Evolutionary conservation across 1,140 invertebrate species (phyloP).

Genomic region (Cydia pomonella): DNA sequence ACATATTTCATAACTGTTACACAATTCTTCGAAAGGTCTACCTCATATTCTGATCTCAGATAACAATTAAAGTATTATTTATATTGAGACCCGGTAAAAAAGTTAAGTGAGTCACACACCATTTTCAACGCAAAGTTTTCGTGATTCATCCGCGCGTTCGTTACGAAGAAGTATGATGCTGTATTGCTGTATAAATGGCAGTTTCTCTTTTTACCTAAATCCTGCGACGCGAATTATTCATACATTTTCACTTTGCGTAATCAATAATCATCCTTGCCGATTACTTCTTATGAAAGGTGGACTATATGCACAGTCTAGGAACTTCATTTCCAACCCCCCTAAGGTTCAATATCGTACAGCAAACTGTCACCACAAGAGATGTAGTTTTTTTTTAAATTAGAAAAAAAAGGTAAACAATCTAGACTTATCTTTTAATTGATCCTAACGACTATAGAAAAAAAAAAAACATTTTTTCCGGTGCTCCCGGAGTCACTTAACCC

Average conservation of each 20-base stretch:
- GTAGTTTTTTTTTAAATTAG: too few relatives aligned
- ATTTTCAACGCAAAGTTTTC: background rate
- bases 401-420: too few relatives aligned
- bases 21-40: conserved; percentile 18
- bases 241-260: conserved; percentile 11
- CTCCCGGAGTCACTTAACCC: too few relatives aligned
- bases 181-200: conserved; percentile 9
- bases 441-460: too few relatives aligned
- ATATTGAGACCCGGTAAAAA: background rate
- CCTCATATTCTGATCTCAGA: background rate
- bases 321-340: too few relatives aligned
- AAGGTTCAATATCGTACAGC: too few relatives aligned
- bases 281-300: background rate
- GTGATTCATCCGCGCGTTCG: conserved; percentile 4
- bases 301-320: too few relatives aligned
- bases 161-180: conserved; percentile 10
- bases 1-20: conserved; percentile 5
- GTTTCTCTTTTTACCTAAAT: conserved; percentile 29
- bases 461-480: too few relatives aligned
- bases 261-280: conserved; percentile 1
- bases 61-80: conserved; percentile 11
- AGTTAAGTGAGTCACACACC: background rate
- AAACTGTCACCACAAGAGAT: too few relatives aligned
- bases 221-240: conserved; percentile 16
- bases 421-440: too few relatives aligned